Evolutionary conservation across 2,797 vertebrate species (phyloP).

Genomic region (Coccyzus lansbergi): DNA sequence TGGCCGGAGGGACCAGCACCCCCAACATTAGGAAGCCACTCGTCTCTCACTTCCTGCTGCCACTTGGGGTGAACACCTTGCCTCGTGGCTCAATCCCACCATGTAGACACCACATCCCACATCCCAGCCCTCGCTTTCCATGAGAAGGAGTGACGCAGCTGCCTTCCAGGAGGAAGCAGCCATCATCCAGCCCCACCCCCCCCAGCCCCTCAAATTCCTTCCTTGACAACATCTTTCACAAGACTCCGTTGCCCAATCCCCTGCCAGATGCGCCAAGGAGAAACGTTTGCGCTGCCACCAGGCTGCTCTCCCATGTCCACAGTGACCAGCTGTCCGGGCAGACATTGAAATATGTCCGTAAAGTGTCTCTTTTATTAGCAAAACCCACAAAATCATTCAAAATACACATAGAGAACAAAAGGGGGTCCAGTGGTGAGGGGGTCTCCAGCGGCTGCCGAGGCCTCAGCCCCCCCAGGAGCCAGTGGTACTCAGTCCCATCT

Average conservation of each 20-base stretch:
- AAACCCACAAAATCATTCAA: background rate
- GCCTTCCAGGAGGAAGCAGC: background rate
- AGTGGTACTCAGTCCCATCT: background rate
- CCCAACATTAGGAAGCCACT: fast-evolving
- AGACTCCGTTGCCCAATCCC: background rate
- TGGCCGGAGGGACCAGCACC: fast-evolving
- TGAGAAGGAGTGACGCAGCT: background rate
- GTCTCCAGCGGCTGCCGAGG: too few species aligned
- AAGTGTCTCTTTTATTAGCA: conserved; percentile 5
- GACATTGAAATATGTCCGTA: background rate
- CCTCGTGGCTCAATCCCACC: too few species aligned
- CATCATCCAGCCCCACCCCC: fast-evolving
- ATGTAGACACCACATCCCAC: fast-evolving
- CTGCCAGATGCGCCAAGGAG: fast-evolving
- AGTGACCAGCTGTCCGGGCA: fast-evolving
- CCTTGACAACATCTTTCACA: fast-evolving
- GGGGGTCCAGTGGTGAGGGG: background rate
- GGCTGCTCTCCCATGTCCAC: background rate
- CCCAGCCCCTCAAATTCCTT: background rate
- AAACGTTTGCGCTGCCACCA: fast-evolving
- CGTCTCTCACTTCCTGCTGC: background rate
- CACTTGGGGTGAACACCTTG: fast-evolving
- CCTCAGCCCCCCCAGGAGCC: background rate
- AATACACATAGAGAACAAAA: background rate
- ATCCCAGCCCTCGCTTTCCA: fast-evolving